Conservation (phyloP, 2,113 vertebrate genomes). For the Natator depressus region DNA sequence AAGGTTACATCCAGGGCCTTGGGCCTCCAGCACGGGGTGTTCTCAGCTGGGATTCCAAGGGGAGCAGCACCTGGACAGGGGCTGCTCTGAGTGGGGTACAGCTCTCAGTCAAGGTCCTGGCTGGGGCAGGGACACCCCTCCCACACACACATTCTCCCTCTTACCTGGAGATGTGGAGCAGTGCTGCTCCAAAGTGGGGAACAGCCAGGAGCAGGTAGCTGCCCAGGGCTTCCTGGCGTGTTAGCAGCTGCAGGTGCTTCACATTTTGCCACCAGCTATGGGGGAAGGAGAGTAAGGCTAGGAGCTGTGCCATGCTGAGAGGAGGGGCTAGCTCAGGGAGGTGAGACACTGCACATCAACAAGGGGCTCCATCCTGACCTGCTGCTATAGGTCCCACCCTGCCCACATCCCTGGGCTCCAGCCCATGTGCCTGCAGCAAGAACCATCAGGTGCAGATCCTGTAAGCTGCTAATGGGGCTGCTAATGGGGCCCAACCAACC, state of each 20-base stretch:
- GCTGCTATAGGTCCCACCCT: neutral
- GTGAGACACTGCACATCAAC: too few species aligned
- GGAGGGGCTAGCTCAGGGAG: neutral
- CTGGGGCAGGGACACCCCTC: neutral
- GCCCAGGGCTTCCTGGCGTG: conserved; percentile 50
- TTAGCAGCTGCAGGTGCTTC: conserved; percentile 47
- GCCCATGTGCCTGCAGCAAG: neutral
- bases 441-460: too few species aligned
- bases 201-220: conserved; percentile 74
- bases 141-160: neutral
- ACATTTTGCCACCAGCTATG: conserved; percentile 80
- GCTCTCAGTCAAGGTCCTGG: neutral
- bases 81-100: neutral
- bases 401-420: neutral
- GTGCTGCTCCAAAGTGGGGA: conserved; percentile 82
- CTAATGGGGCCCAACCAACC: too few species aligned
- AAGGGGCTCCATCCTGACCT: neutral
- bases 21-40: too few species aligned
- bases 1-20: too few species aligned
- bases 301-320: neutral
- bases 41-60: neutral
- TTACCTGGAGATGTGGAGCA: conserved; percentile 82
- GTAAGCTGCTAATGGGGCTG: too few species aligned
- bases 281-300: neutral
- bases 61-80: neutral